A percentile compares a stretch with the other conserved stretches of the same genome.
phyloP scores from a whole-genome alignment of 2,113 vertebrate species.

The Crotalus viridis region DNA sequence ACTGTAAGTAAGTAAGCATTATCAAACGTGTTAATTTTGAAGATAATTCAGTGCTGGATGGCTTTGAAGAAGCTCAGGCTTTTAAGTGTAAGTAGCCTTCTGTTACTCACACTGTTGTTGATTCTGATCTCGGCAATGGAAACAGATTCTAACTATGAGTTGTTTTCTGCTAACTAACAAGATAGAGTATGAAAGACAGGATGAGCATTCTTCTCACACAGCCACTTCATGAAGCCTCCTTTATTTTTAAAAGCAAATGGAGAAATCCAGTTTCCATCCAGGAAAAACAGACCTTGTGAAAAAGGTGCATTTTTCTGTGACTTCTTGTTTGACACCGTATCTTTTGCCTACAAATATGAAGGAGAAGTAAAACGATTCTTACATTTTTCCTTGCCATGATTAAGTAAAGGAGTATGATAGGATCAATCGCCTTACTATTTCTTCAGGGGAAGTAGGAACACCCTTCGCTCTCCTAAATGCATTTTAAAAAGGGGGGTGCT shows the following conservation, averaged over 20 bases:
- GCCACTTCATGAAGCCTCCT: not conserved
- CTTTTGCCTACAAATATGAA: not conserved
- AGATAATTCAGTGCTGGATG: fast-evolving
- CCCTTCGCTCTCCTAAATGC: not conserved
- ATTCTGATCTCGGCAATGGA: not conserved
- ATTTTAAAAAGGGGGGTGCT: not conserved
- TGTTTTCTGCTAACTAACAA: fast-evolving
- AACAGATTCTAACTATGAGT: not conserved
- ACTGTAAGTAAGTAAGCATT: not conserved
- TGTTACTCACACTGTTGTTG: fast-evolving
- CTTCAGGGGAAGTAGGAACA: not conserved
- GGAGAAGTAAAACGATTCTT: not conserved
- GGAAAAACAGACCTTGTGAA: not conserved
- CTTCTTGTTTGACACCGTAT: too few species aligned
- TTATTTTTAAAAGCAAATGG: not conserved
- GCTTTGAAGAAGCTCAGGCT: fast-evolving
- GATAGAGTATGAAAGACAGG: not conserved
- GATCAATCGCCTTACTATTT: not conserved
- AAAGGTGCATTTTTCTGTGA: not conserved
- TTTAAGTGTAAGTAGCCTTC: not conserved
- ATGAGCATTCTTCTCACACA: too few species aligned
- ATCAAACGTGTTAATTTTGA: not conserved
- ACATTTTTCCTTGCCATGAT: not conserved
- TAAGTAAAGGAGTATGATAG: not conserved
- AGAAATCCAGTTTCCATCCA: not conserved